phyloP scores from a whole-genome alignment of 2,113 vertebrate species.

The Sander lucioperca region DNA sequence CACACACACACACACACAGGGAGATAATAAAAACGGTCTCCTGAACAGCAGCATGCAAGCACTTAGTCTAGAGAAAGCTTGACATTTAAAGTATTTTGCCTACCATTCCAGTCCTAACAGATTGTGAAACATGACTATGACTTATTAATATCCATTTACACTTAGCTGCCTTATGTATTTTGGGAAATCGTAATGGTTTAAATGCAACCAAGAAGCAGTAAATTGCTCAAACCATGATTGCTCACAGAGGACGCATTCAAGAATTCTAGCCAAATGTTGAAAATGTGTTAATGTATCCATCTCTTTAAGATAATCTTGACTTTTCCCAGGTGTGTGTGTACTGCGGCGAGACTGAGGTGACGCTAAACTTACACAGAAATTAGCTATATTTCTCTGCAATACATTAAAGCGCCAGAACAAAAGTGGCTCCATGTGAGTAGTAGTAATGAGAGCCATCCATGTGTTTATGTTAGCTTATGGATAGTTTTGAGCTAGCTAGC shows the following conservation, averaged over 20 bases:
- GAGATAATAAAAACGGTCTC: neutral
- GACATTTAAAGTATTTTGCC: neutral
- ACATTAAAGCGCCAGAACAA: neutral
- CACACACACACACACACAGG: neutral
- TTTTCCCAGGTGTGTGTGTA: too few species aligned
- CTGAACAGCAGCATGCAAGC: neutral
- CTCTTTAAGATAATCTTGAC: neutral
- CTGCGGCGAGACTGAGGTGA: neutral
- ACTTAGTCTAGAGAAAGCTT: neutral
- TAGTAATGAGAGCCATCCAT: neutral
- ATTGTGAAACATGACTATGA: neutral
- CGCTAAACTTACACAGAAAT: neutral
- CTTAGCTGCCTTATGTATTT: neutral
- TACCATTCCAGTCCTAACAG: neutral
- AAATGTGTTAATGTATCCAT: neutral
- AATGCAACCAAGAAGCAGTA: neutral
- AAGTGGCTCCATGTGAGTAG: too few species aligned
- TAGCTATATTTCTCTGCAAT: neutral
- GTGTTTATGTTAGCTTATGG: neutral
- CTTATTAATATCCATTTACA: neutral
- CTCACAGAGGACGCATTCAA: neutral
- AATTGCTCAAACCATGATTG: neutral
- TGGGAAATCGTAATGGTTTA: too few species aligned
- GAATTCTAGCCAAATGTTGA: neutral
- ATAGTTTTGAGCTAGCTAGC: neutral